Base-by-base conservation (phyloP, 2,888 invertebrate genomes). In the Agapostemon virescens region DNA sequence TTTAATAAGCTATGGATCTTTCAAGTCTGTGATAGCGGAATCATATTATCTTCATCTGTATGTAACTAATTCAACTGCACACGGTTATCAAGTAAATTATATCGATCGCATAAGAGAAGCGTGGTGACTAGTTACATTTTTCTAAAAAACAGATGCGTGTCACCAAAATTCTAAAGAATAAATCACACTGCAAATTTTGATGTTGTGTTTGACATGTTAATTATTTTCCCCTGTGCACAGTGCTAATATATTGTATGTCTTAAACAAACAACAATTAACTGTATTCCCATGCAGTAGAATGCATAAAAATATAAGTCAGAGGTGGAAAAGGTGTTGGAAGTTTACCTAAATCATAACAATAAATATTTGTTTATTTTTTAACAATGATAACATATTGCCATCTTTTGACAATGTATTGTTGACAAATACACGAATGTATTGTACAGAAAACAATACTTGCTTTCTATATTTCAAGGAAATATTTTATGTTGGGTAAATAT, bases 61-160 rank as follows among this genome's bases (percentile, higher is more conserved):
- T 42, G 9, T 55, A 69, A 64, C 42, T 45, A 20, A 11, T 63
- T 36, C 17, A 69, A 75, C 42, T 58, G 40, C 15, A 66, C n/a
- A 26, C 38, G n/a, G 17, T 40, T 42, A 77, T 68, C 52, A 63
- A 36, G 13, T 33, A 63, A 69, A 73, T n/a, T 38, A 69, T 80
- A 80, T 79, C 52, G 79, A 80, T 80, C 79, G 66, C 58, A 70
- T 67, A 49, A 69, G 26, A 66, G 52, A 23, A 55, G 33, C 40
- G 30, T 49, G 20, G 61, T 52, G 66, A 52, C 74, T 80, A 80
- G 79, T 73, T 66, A 78, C 33, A 79, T 80, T 70, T 33, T 40
- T 40, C n/a, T 64, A 30, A 36, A 40, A 74, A 69, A 70, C 33
- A 72, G 42, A 74, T 79, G n/a, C 36, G 49, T 36, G 58, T 79